Conservation (phyloP, 2,888 invertebrate genomes). For the Cephalotes varians region DNA sequence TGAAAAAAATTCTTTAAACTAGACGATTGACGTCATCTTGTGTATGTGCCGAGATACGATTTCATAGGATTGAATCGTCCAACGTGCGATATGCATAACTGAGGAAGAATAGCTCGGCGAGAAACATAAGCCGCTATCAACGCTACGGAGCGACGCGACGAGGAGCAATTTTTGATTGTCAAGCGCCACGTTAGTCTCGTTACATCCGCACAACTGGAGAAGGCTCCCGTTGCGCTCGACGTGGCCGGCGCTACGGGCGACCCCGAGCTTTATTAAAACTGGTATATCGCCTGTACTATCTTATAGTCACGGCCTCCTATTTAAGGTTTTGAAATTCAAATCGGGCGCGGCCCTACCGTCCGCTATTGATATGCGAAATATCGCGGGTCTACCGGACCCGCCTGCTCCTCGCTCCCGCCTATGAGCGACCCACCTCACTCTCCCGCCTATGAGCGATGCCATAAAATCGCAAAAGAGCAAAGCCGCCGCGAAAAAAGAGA, state of each 20-base stretch:
- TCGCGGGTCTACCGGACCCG: constrained; percentile 68
- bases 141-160: background rate
- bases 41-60: background rate
- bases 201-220: constrained; percentile 67
- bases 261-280: constrained; percentile 80
- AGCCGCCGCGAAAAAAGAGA: constrained; percentile 56
- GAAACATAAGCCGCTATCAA: constrained; percentile 13
- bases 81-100: constrained; percentile 25
- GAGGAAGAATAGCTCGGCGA: background rate
- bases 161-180: constrained; percentile 74
- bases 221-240: constrained; percentile 59
- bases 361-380: constrained; percentile 82
- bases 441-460: constrained; percentile 67
- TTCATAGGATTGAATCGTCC: background rate
- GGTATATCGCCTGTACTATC: constrained; percentile 81
- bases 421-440: constrained; percentile 69
- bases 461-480: constrained; percentile 75
- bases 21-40: background rate
- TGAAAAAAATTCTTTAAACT: background rate
- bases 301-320: constrained; percentile 81
- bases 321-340: constrained; percentile 82
- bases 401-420: constrained; percentile 60
- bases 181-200: constrained; percentile 69
- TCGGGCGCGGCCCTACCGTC: constrained; percentile 76
- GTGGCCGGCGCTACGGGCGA: constrained; percentile 48